These are phyloP conservation scores for Stegodyphus dumicola DNA, from an alignment of 1,140 invertebrate species.

Conservation along the genomic window DNA sequence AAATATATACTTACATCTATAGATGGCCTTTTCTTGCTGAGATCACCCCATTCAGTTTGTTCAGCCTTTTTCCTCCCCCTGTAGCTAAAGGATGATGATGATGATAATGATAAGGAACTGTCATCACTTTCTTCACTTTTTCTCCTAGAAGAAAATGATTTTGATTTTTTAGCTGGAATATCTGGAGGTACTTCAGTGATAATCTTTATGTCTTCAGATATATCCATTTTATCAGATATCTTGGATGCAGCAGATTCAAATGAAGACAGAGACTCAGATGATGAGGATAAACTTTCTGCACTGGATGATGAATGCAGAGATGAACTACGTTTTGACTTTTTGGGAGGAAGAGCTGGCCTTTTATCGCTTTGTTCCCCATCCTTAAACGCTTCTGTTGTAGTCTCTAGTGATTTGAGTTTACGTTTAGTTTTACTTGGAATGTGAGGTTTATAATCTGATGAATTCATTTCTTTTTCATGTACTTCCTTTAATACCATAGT, in stretches of 20 bases:
- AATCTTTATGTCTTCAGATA: background rate
- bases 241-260: constrained; percentile 23
- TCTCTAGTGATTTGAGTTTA: background rate
- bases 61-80: background rate
- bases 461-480: background rate
- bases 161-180: constrained; percentile 7
- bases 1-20: constrained; percentile 50
- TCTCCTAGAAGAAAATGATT: background rate
- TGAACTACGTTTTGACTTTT: background rate
- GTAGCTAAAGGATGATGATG: background rate
- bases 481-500: background rate
- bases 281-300: constrained; percentile 25
- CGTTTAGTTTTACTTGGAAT: constrained; percentile 24
- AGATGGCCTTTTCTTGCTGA: constrained; percentile 31
- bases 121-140: constrained; percentile 9
- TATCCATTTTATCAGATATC: background rate
- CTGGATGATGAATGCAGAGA: constrained; percentile 18
- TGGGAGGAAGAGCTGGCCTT: constrained; percentile 27
- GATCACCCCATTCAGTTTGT: background rate
- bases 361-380: background rate
- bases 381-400: background rate
- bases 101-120: constrained; percentile 5
- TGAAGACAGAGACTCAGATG: constrained; percentile 32
- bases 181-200: background rate
- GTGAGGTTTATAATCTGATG: constrained; percentile 3